Evolutionary conservation across 2,888 invertebrate species (phyloP).

Genomic region (Lapara coniferarum): DNA sequence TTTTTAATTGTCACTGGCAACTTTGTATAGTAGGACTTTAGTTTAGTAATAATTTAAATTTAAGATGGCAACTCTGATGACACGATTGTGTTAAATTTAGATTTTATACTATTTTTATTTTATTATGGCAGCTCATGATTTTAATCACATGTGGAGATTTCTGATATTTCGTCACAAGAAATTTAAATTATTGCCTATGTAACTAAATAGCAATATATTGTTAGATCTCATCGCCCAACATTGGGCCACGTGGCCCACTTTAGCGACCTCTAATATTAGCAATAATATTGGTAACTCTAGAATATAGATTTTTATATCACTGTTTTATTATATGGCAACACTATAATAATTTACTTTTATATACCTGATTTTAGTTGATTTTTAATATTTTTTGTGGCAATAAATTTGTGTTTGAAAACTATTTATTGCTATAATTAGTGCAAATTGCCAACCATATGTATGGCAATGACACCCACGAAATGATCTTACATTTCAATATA

Average conservation of each 20-base stretch:
- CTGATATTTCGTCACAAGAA: not conserved
- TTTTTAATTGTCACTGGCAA: slow-evolving; percentile 40
- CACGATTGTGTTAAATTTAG: not conserved
- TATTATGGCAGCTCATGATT: not conserved
- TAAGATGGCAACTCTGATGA: not conserved
- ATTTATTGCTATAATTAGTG: too few relatives aligned
- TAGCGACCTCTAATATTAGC: not conserved
- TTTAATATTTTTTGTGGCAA: too few relatives aligned
- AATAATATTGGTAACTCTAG: not conserved
- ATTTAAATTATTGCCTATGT: not conserved
- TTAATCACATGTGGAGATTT: not conserved
- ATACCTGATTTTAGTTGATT: too few relatives aligned
- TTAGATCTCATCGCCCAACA: slow-evolving; percentile 2
- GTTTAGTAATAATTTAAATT: slow-evolving; percentile 32
- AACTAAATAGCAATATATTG: not conserved
- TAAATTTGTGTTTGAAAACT: too few relatives aligned
- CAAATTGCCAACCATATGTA: too few relatives aligned
- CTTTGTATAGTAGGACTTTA: slow-evolving; percentile 39
- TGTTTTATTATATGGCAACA: not conserved
- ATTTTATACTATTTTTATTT: not conserved
- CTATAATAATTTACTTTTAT: too few relatives aligned
- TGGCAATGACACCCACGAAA: too few relatives aligned
- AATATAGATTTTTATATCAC: not conserved
- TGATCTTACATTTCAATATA: too few relatives aligned
- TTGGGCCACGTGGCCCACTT: not conserved